A percentile compares a stretch with the other conserved stretches of the same genome.
These are phyloP conservation scores for Rhincodon typus DNA, from an alignment of 2,797 vertebrate species.

Conservation along the genomic window DNA sequence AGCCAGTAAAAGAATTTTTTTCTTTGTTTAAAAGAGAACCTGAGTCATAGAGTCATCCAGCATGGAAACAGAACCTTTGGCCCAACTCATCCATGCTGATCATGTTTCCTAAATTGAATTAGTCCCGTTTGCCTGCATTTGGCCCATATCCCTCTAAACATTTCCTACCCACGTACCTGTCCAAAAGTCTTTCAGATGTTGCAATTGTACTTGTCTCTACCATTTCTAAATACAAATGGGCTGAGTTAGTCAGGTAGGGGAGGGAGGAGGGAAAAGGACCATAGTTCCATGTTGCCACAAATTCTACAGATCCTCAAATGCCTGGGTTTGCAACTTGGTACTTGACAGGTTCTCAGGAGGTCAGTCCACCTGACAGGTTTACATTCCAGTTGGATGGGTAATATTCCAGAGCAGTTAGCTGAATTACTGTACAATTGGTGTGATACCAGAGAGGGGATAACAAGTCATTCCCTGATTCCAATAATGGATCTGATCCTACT, in stretches of 20 bases:
- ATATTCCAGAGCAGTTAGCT: neutral
- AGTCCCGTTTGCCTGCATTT: too few species aligned
- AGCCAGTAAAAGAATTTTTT: neutral
- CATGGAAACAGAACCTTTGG: too few species aligned
- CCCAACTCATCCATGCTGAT: too few species aligned
- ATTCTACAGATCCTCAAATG: neutral
- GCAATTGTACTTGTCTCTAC: too few species aligned
- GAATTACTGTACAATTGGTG: neutral
- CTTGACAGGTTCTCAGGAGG: neutral
- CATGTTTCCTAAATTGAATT: too few species aligned
- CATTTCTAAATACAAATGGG: neutral
- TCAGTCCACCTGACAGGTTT: neutral
- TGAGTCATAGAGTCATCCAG: neutral
- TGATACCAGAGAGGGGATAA: neutral
- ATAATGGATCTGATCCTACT: neutral
- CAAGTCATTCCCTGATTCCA: neutral
- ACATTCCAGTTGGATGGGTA: too few species aligned
- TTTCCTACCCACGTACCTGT: too few species aligned
- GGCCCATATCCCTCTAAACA: too few species aligned
- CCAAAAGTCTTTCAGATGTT: too few species aligned
- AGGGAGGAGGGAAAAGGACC: too few species aligned
- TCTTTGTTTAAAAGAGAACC: neutral
- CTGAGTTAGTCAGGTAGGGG: neutral
- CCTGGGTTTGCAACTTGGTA: neutral
- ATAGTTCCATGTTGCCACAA: too few species aligned